Base-by-base conservation (phyloP, 2,113 vertebrate species). In the Rhinogobius similis region DNA sequence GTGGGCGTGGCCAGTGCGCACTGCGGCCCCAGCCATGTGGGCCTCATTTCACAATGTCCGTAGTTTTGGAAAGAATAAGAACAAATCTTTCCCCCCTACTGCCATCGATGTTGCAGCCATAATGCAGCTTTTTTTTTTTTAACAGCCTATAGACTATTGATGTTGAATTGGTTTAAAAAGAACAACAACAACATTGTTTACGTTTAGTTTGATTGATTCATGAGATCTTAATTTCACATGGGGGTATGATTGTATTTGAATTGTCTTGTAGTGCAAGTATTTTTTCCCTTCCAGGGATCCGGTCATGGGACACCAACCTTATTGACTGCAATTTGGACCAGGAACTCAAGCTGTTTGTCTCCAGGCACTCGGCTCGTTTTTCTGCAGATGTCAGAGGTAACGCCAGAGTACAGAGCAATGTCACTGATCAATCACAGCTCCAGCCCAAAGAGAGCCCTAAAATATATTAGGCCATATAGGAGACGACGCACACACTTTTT, bases 331-430 rank as follows among this genome's bases (percentile, higher is more conserved):
- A 98, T 92, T 88, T 99, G 92, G 97, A 99, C 88, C 96, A 98
- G 90, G 97, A 99, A 77, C 93, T 99, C 66, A 99, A 99, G 79
- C 95, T 99, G 71, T 99, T 99, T 74, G 97, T 99, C 64, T 99
- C 97, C 73, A 93, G 97, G 82, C 97, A 99, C 89, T 99, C 97
- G 0, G 97, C 97, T 67, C 92, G 97, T 75, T 99, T 99, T 82
- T 99, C 97, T 84, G 94, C 97, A 62, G 97, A 99, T 70, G 95
- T 97, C 63, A 92, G 92, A 98, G 97, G 97, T 99, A 93, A 94
- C 93, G 50, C 24, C 21, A 39, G 43, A 52, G 14, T 52, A 10
- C 44, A 69, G 24, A 0, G 32, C 11, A 18, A 62, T 59, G 65
- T 52, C 0, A 10, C 3, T 62, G 10, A 50, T 50, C 0, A 21